Percentiles rank a stretch among this genome's conserved stretches.
Evolutionary conservation across 2,888 invertebrate genomes (phyloP).

Genomic region (Ligdia adustata): DNA sequence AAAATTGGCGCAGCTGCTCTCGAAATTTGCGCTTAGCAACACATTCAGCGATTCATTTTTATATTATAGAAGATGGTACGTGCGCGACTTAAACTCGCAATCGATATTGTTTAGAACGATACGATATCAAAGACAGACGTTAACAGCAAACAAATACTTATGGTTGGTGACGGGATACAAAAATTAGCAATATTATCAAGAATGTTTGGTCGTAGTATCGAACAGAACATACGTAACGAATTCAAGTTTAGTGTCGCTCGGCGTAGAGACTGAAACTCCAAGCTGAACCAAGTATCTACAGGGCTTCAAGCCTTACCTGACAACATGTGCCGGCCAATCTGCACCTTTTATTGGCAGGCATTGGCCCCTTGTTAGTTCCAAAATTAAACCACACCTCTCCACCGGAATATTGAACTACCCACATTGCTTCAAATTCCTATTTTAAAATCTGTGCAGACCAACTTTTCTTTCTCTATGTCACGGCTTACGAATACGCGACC

Average conservation of each 20-base stretch:
- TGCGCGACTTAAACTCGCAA: too few relatives aligned
- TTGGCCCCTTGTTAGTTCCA: slow-evolving; percentile 28
- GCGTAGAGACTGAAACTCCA: slow-evolving; percentile 50
- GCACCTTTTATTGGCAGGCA: slow-evolving; percentile 22
- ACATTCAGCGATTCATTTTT: too few relatives aligned
- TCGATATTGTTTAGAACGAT: too few relatives aligned
- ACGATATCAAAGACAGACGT: too few relatives aligned
- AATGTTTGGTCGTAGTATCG: slow-evolving; percentile 39
- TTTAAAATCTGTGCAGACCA: slow-evolving; percentile 37
- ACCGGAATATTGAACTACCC: slow-evolving; percentile 12
- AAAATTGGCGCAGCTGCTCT: too few relatives aligned
- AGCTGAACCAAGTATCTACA: slow-evolving; percentile 33
- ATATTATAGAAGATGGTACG: too few relatives aligned
- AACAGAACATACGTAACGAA: slow-evolving; percentile 72
- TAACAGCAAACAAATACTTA: too few relatives aligned
- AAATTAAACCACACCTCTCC: slow-evolving; percentile 14
- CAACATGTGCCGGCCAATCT: slow-evolving; percentile 44
- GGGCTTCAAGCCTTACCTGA: slow-evolving; percentile 41
- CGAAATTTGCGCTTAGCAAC: too few relatives aligned
- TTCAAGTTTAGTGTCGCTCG: slow-evolving; percentile 74
- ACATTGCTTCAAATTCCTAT: slow-evolving; percentile 12
- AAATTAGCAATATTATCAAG: too few relatives aligned
- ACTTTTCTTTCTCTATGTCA: slow-evolving; percentile 52
- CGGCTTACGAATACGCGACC: slow-evolving; percentile 48
- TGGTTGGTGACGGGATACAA: too few relatives aligned